Evolutionary conservation across 2,888 invertebrate species (phyloP).

Genomic region (Automeris io): DNA sequence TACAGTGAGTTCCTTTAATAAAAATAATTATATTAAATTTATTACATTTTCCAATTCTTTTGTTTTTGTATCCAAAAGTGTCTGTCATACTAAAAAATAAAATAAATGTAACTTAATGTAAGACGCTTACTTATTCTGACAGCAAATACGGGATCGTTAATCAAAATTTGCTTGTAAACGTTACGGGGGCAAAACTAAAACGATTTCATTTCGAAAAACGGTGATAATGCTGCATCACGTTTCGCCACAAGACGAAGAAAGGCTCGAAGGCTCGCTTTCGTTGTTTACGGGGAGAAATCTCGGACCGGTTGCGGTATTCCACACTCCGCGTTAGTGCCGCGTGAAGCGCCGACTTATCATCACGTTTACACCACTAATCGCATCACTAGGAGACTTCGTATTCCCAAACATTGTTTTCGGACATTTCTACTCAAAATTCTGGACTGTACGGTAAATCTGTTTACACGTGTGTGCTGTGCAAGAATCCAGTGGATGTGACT

Average conservation of each 20-base stretch:
- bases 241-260: conserved; percentile 64
- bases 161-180: too few relatives aligned
- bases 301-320: conserved; percentile 50
- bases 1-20: too few relatives aligned
- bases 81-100: too few relatives aligned
- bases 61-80: too few relatives aligned
- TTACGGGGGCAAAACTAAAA: too few relatives aligned
- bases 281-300: conserved; percentile 75
- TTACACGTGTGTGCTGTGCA: conserved; percentile 23
- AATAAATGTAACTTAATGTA: too few relatives aligned
- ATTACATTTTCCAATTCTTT: too few relatives aligned
- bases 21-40: too few relatives aligned
- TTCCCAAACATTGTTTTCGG: conserved; percentile 13
- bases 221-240: conserved; percentile 45
- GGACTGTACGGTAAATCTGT: conserved; percentile 8
- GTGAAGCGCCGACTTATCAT: conserved; percentile 35
- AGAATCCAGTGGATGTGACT: conserved; percentile 21
- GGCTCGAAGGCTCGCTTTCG: conserved; percentile 68
- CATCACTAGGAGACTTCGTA: conserved; percentile 17
- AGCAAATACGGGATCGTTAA: too few relatives aligned
- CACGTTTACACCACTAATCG: conserved; percentile 23
- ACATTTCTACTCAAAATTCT: conserved; percentile 8
- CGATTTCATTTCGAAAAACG: conserved; percentile 23
- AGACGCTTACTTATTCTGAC: too few relatives aligned
- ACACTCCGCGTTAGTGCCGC: conserved; percentile 36